Percentiles rank a stretch among this genome's conserved stretches.
phyloP scores from a whole-genome alignment of 1,140 invertebrate genomes.

The Bombus huntii region DNA sequence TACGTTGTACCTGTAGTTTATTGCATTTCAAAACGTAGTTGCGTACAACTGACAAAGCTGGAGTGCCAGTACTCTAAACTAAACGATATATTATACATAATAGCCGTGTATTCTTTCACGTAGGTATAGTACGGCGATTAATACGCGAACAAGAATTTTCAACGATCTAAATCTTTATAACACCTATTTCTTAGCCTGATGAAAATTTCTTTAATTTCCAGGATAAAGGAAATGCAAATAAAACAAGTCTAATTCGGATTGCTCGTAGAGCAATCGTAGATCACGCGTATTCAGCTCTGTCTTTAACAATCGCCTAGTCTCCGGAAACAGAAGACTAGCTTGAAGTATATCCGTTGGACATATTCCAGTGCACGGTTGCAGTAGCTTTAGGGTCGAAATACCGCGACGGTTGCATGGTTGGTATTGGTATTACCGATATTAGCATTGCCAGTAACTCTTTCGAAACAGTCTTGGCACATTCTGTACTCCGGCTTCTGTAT shows the following conservation, averaged over 20 bases:
- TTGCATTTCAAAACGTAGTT: neutral
- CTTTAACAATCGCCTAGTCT: slow-evolving; percentile 62
- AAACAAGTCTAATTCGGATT: neutral
- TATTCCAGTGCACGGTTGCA: slow-evolving; percentile 68
- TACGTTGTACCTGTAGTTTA: neutral
- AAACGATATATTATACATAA: no score
- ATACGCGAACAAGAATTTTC: no score
- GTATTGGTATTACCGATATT: slow-evolving; percentile 77
- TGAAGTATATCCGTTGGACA: slow-evolving; percentile 69
- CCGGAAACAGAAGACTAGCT: slow-evolving; percentile 39
- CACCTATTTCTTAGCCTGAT: no score
- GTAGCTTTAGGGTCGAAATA: slow-evolving; percentile 64
- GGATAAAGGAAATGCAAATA: neutral
- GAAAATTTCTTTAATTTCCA: neutral
- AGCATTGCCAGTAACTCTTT: slow-evolving; percentile 75
- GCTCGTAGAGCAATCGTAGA: slow-evolving; percentile 18
- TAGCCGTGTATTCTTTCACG: no score
- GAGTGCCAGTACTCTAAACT: no score
- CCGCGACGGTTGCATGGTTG: slow-evolving; percentile 65
- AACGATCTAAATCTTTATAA: no score
- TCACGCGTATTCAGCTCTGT: slow-evolving; percentile 58
- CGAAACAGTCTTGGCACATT: slow-evolving; percentile 74
- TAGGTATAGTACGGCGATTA: no score
- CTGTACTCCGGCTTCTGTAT: slow-evolving; percentile 27
- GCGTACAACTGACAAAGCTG: no score